phyloP scores from a whole-genome alignment of 2,888 invertebrate species.

The Tetramorium bicarinatum region DNA sequence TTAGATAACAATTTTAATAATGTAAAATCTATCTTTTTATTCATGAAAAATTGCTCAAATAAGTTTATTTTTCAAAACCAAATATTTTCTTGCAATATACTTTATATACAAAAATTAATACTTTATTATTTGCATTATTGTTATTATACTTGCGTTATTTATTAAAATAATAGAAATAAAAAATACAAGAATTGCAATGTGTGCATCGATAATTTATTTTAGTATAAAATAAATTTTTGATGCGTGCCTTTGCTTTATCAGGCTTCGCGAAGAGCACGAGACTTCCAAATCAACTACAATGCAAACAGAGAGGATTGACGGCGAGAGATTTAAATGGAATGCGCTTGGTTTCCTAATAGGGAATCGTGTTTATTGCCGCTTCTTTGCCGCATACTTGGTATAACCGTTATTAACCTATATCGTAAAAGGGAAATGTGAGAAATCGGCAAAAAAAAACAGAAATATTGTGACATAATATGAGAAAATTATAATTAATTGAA shows the following conservation, averaged over 20 bases:
- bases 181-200: not conserved
- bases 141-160: not conserved
- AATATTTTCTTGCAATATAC: not conserved
- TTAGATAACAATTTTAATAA: not conserved
- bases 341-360: constrained; percentile 68
- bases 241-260: not conserved
- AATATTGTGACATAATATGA: not conserved
- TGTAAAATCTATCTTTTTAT: not conserved
- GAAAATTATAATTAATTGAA: not conserved
- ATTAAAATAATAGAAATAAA: not conserved
- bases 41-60: not conserved
- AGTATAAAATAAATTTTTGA: constrained; percentile 14
- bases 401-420: constrained; percentile 36
- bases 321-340: constrained; percentile 65
- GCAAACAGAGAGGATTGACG: constrained; percentile 26
- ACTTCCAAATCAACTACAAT: constrained; percentile 13
- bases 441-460: not conserved
- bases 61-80: not conserved
- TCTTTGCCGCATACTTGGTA: constrained; percentile 44
- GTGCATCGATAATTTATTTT: not conserved
- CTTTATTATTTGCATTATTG: not conserved
- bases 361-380: constrained; percentile 58
- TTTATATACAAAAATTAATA: not conserved
- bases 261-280: not conserved
- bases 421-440: constrained; percentile 19